A percentile compares a stretch with the other conserved stretches of the same genome.
Evolutionary conservation across 2,113 vertebrate species (phyloP).

Genomic region (Dipodomys ordii): DNA sequence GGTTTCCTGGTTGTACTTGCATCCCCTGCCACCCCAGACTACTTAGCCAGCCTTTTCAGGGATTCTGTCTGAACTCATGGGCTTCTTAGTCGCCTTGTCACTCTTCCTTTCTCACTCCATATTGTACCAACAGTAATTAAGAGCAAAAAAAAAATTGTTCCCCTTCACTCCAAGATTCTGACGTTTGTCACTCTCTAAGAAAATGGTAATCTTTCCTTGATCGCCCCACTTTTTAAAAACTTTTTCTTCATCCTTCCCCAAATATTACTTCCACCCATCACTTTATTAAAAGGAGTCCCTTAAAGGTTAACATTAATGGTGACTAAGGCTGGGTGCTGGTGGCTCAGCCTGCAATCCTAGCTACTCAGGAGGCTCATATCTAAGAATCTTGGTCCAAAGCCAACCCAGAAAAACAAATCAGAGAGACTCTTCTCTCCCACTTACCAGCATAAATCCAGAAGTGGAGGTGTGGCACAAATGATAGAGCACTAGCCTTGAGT

Average conservation of each 20-base stretch:
- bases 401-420: too few species aligned
- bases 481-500: too few species aligned
- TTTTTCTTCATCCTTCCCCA: neutral
- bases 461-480: too few species aligned
- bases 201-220: neutral
- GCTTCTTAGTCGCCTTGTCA: too few species aligned
- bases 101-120: neutral
- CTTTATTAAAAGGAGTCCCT: neutral
- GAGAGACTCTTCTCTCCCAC: too few species aligned
- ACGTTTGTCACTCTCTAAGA: neutral
- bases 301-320: neutral
- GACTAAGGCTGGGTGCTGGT: too few species aligned
- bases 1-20: neutral
- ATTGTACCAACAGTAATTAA: neutral
- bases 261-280: neutral
- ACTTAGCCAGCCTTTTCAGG: neutral
- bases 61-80: neutral
- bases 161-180: neutral
- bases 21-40: neutral
- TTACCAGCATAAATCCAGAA: too few species aligned
- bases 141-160: neutral
- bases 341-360: too few species aligned
- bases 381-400: too few species aligned
- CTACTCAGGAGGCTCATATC: too few species aligned
- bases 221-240: neutral